A percentile compares a stretch with the other conserved stretches of the same genome.
Conservation (phyloP, 2,888 invertebrate genomes). For the Dichetophora obliterata region DNA sequence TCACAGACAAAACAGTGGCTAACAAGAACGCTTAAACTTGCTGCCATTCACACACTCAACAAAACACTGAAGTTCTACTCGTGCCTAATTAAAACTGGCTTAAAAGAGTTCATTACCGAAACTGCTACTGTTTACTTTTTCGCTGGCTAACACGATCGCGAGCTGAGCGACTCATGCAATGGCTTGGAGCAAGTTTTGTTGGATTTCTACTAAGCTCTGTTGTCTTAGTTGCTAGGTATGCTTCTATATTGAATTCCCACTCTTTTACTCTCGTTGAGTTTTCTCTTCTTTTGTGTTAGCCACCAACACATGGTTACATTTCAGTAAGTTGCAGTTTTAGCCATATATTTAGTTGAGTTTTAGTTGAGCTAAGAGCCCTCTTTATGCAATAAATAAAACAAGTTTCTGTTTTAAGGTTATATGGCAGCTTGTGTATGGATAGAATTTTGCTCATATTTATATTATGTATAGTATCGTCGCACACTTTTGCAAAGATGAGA, state of each 20-base stretch:
- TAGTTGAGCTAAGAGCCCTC: no score
- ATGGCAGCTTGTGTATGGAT: no score
- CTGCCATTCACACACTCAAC: constrained; percentile 45
- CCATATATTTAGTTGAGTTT: no score
- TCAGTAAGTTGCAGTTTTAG: no score
- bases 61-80: constrained; percentile 40
- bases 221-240: neutral
- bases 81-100: constrained; percentile 67
- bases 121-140: constrained; percentile 57
- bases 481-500: no score
- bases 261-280: neutral
- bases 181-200: neutral
- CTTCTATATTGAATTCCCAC: neutral
- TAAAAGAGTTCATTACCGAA: constrained; percentile 65
- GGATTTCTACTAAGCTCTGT: neutral
- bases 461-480: no score
- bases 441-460: no score
- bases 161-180: neutral
- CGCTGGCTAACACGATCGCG: constrained; percentile 1
- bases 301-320: no score
- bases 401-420: no score
- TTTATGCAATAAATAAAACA: no score
- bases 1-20: constrained; percentile 13
- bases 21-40: constrained; percentile 23
- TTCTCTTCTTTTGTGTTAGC: no score